Conservation (phyloP, 2,888 invertebrate species). For the Conchocele bisecta region DNA sequence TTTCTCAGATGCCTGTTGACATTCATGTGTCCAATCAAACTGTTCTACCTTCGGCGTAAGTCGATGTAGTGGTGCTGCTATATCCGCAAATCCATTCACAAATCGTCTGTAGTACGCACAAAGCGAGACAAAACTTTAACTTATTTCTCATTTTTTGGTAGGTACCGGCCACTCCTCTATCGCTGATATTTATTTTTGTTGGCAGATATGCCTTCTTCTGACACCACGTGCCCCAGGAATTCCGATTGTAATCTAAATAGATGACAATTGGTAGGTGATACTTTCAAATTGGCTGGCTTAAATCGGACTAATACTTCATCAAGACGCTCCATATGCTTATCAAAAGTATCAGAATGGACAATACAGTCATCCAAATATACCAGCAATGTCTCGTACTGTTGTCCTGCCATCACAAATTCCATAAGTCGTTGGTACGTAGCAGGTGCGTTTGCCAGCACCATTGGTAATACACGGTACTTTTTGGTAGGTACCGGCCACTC, state of each 20-base stretch:
- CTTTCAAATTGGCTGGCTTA: not conserved
- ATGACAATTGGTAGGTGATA: not conserved
- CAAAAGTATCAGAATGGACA: not conserved
- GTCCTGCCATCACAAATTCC: not conserved
- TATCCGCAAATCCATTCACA: not conserved
- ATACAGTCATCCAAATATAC: not conserved
- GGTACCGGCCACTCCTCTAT: not conserved
- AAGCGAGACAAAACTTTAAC: too few relatives aligned
- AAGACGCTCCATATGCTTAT: not conserved
- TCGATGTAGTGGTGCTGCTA: not conserved
- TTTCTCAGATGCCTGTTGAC: slow-evolving; percentile 3
- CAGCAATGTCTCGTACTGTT: not conserved
- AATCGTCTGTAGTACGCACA: not conserved
- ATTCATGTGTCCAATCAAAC: not conserved
- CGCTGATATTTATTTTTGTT: not conserved
- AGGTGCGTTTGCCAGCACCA: not conserved
- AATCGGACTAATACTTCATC: not conserved
- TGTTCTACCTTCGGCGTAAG: not conserved
- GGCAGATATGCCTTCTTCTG: not conserved
- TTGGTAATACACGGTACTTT: not conserved
- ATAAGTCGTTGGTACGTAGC: not conserved
- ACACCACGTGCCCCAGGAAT: not conserved
- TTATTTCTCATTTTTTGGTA: too few relatives aligned
- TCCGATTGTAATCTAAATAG: not conserved
- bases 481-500: not conserved